These are phyloP conservation scores for Plebejus argus DNA, from an alignment of 2,888 invertebrate species.

Conservation along the genomic window DNA sequence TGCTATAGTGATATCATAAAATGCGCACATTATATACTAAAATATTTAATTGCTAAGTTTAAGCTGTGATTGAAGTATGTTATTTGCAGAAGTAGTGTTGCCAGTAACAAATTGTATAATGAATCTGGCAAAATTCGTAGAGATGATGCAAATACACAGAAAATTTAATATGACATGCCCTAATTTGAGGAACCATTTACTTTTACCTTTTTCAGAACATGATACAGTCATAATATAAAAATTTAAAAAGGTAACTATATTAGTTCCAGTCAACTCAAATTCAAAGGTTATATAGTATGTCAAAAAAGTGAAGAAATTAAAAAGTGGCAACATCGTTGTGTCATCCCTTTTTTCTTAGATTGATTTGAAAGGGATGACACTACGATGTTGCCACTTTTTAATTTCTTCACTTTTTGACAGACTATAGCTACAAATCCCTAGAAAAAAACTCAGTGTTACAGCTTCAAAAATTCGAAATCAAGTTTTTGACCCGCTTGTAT, in stretches of 20 bases:
- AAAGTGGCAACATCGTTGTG: too few relatives aligned
- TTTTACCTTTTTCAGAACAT: background rate
- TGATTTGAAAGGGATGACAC: too few relatives aligned
- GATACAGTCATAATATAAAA: too few relatives aligned
- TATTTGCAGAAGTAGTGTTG: background rate
- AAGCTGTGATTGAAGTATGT: slow-evolving; percentile 5
- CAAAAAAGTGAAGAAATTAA: too few relatives aligned
- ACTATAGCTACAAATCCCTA: too few relatives aligned
- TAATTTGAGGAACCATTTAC: background rate
- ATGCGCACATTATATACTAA: slow-evolving; percentile 4
- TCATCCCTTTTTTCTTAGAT: too few relatives aligned
- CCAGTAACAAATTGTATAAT: background rate
- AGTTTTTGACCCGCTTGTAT: background rate
- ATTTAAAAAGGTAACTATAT: too few relatives aligned
- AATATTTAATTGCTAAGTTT: slow-evolving; percentile 1
- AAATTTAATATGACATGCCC: background rate
- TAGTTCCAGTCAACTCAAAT: too few relatives aligned
- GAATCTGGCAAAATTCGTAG: background rate
- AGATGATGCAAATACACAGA: background rate
- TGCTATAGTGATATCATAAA: background rate
- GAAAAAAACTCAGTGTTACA: background rate
- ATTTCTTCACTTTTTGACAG: too few relatives aligned
- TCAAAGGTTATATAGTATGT: too few relatives aligned
- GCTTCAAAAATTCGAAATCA: too few relatives aligned
- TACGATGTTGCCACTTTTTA: too few relatives aligned